Percentiles rank a stretch among this genome's conserved stretches.
These are phyloP conservation scores for Dunckerocampus dactyliophorus DNA, from an alignment of 2,113 vertebrate genomes.

Conservation along the genomic window DNA sequence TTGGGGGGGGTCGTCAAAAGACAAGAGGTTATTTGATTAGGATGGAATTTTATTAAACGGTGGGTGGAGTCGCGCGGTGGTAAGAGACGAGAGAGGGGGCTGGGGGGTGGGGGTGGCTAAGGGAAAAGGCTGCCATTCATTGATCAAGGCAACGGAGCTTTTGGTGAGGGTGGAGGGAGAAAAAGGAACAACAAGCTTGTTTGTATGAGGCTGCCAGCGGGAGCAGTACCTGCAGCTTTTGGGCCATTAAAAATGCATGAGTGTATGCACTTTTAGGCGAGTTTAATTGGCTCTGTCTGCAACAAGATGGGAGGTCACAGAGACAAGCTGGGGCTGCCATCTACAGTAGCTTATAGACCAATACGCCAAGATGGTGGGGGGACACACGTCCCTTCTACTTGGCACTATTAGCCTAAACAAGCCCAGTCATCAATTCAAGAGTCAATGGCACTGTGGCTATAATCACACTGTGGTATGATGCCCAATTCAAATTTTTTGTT, in stretches of 20 bases:
- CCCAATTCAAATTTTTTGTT: too few species aligned
- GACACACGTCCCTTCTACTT: constrained; percentile 2
- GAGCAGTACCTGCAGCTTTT: constrained; percentile 59
- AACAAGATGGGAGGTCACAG: constrained; percentile 44
- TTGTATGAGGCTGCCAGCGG: constrained; percentile 56
- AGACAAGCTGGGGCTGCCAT: constrained; percentile 25
- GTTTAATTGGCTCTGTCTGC: constrained; percentile 52
- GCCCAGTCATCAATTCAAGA: not conserved
- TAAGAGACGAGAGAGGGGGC: constrained; percentile 17
- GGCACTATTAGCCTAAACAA: not conserved
- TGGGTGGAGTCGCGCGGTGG: constrained; percentile 70
- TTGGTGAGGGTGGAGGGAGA: constrained; percentile 33
- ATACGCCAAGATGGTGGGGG: constrained; percentile 4
- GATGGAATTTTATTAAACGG: constrained; percentile 77
- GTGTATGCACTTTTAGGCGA: constrained; percentile 54
- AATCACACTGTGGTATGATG: too few species aligned
- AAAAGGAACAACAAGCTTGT: constrained; percentile 68
- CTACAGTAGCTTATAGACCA: constrained; percentile 31
- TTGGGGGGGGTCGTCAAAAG: constrained; percentile 55
- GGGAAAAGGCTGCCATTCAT: constrained; percentile 76
- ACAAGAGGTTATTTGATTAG: constrained; percentile 83
- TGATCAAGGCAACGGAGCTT: constrained; percentile 62
- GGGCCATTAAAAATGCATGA: constrained; percentile 63
- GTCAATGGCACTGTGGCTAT: not conserved
- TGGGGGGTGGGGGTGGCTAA: too few species aligned